A percentile compares a stretch with the other conserved stretches of the same genome.
Conservation (phyloP, 2,888 invertebrate species). For the Parochlus steinenii region DNA sequence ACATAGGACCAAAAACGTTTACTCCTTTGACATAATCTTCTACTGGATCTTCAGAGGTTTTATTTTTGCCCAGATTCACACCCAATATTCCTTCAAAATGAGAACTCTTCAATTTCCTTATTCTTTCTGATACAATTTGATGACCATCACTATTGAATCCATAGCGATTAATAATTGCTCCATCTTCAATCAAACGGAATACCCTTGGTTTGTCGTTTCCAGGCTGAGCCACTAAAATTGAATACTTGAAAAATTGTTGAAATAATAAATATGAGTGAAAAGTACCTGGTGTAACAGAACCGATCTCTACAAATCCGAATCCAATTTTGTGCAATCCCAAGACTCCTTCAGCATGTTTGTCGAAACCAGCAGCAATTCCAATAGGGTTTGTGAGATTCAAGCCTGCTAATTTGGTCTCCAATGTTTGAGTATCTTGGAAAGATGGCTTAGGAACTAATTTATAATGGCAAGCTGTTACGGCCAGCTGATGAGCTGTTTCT, state of each 20-base stretch:
- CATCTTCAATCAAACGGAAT: slow-evolving; percentile 70
- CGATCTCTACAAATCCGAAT: slow-evolving; percentile 92
- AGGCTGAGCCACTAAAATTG: slow-evolving; percentile 71
- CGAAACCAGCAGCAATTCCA: slow-evolving; percentile 98
- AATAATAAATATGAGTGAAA: no score
- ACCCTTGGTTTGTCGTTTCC: slow-evolving; percentile 90
- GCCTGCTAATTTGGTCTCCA: slow-evolving; percentile 35
- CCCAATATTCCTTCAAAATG: slow-evolving; percentile 55
- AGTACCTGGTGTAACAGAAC: slow-evolving; percentile 92
- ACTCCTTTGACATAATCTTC: slow-evolving; percentile 80
- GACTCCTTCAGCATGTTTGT: slow-evolving; percentile 90
- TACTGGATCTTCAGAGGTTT: slow-evolving; percentile 52
- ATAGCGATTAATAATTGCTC: slow-evolving; percentile 84
- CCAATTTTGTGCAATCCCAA: slow-evolving; percentile 66
- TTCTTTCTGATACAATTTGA: slow-evolving; percentile 47
- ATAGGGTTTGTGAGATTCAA: slow-evolving; percentile 62
- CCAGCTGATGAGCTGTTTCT: slow-evolving; percentile 68
- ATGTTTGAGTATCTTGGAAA: slow-evolving; percentile 40
- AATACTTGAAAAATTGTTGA: no score
- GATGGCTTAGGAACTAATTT: slow-evolving; percentile 46
- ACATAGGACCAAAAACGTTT: slow-evolving; percentile 57
- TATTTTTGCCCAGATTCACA: slow-evolving; percentile 94
- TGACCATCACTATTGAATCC: slow-evolving; percentile 96
- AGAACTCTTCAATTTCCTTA: slow-evolving; percentile 37
- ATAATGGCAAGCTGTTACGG: slow-evolving; percentile 59